Base-by-base conservation (phyloP, 2,888 invertebrate genomes). In the Listrodromus nycthemerus region DNA sequence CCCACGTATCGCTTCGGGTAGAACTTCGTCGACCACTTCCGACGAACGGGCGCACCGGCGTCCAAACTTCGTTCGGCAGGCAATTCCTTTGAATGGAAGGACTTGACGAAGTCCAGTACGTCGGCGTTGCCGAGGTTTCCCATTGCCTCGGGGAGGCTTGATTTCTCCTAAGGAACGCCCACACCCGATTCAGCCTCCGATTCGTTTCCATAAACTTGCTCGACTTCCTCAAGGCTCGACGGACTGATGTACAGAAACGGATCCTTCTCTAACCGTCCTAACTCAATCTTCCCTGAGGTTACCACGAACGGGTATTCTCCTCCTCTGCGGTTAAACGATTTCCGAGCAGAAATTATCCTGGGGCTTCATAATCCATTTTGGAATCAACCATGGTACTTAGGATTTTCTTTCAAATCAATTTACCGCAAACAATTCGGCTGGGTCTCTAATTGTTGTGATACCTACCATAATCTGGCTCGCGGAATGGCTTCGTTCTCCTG, bases 1-100 rank as follows among this genome's bases (percentile, higher is more conserved):
- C n/a, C 63, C 66, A 67, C 85, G 80, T 78, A 80, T 80, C 75
- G 75, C 78, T 50, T 45, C 52, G 70, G 71, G 77, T 67, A 63
- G 52, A 63, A 81, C 61, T 77, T 81, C 52, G 71, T 81, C 65
- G 24, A 65, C 61, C 30, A 81, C 75, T 83, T 70, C 76, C 67
- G 50, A 63, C 33, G 58, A 55, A 55, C 50, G 27, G 58, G 27
- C 52, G 13, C 50, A 37, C 50, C 30, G 61, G 58, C 58, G 19
- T 66, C 30, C 50, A 37, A 82, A 82, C 74, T 82, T 79, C 27
- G 74, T 69, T 24, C 21, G 63, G 27, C 63, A 7, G 55, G 74
- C 61, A 79, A 74, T 79, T 74, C 45, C 79, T 74, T 79, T 41
- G 73, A 73, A 78, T 73, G 50, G 50, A 71, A 58, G n/a, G 19